These are phyloP conservation scores for Cyaniris semiargus DNA, from an alignment of 2,888 invertebrate genomes.

Conservation along the genomic window DNA sequence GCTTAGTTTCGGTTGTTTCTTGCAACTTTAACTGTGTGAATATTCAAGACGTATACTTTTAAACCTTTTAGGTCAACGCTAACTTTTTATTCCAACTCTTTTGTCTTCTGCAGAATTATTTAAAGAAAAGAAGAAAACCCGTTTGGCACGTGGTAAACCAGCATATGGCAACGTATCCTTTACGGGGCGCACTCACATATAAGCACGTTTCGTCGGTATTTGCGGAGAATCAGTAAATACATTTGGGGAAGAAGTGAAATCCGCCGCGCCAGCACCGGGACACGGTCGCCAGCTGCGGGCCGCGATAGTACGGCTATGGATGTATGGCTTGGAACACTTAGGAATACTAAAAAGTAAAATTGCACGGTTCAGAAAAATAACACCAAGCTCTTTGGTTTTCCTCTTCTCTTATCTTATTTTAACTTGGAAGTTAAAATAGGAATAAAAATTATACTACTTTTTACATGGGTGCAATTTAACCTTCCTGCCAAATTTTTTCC, in stretches of 20 bases:
- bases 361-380: background rate
- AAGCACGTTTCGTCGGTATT: constrained; percentile 40
- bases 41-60: constrained; percentile 3
- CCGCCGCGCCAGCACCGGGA: constrained; percentile 35
- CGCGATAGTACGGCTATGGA: constrained; percentile 27
- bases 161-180: background rate
- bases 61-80: background rate
- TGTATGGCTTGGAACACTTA: background rate
- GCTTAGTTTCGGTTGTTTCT: constrained; percentile 11
- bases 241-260: constrained; percentile 39
- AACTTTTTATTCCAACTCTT: background rate
- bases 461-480: no score
- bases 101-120: background rate
- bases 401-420: background rate
- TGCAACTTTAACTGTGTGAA: background rate
- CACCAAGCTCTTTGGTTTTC: background rate
- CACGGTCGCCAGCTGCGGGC: constrained; percentile 35
- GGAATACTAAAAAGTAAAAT: background rate
- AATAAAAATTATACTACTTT: no score
- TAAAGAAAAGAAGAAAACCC: background rate
- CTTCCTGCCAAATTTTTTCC: no score
- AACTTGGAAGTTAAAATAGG: no score
- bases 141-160: background rate
- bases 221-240: constrained; percentile 40
- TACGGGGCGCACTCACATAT: constrained; percentile 31